Percentiles rank a stretch among this genome's conserved stretches.
Conservation (phyloP, 2,113 vertebrate genomes). For the Spea bombifrons region DNA sequence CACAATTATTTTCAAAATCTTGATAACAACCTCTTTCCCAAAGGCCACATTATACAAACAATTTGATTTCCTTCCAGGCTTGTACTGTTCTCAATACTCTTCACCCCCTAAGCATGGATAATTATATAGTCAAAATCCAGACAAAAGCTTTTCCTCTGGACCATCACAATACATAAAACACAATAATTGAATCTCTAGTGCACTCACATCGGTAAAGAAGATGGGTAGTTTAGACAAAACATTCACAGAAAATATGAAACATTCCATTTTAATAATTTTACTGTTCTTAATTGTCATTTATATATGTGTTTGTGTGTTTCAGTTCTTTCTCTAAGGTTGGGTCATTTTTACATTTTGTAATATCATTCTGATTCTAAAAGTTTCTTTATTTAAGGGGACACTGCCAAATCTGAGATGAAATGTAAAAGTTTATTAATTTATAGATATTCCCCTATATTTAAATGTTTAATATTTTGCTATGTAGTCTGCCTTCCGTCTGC, state of each 20-base stretch:
- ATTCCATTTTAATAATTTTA: neutral
- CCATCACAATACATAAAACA: neutral
- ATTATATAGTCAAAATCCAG: constrained; percentile 22
- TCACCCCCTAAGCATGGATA: neutral
- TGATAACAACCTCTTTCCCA: constrained; percentile 5
- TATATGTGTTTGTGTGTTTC: no score
- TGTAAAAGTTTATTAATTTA: no score
- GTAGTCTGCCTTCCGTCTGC: no score
- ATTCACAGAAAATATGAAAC: neutral
- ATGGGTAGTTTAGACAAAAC: neutral
- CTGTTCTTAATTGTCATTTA: no score
- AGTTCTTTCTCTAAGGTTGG: no score
- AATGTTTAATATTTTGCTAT: no score
- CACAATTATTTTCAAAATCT: constrained; percentile 5
- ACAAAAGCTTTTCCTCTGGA: neutral
- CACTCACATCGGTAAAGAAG: neutral
- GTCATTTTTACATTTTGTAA: no score
- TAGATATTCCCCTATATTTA: no score
- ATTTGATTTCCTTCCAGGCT: neutral
- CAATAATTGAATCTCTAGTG: constrained; percentile 10
- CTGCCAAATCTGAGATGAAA: no score
- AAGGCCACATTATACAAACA: neutral
- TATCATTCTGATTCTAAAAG: no score
- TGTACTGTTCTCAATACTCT: neutral
- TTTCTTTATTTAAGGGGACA: no score